Conservation (phyloP, 1,140 invertebrate genomes). For the Battus philenor region DNA sequence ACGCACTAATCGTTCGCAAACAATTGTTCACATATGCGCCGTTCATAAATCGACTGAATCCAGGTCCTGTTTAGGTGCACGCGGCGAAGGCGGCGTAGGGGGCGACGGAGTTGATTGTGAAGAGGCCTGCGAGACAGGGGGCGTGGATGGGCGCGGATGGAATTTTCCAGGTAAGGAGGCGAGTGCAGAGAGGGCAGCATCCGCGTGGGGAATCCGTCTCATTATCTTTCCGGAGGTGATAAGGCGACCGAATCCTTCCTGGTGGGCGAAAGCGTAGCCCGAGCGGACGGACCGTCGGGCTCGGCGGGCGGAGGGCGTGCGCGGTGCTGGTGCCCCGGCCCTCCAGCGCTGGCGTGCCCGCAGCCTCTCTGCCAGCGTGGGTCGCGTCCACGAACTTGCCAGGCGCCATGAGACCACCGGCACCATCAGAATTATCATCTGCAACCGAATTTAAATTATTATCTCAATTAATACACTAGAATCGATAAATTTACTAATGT, state of each 20-base stretch:
- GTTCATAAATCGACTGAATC: slow-evolving; percentile 61
- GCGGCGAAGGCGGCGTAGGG: slow-evolving; percentile 30
- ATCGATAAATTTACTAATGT: no score
- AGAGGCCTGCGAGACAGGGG: slow-evolving; percentile 26
- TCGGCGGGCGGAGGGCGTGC: slow-evolving; percentile 90
- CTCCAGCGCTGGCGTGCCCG: slow-evolving; percentile 80
- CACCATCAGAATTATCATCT: slow-evolving; percentile 87
- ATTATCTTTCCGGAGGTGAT: slow-evolving; percentile 99
- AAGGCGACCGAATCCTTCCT: slow-evolving; percentile 97
- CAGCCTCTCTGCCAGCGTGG: slow-evolving; percentile 94
- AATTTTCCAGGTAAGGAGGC: slow-evolving; percentile 62
- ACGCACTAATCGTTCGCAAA: neutral
- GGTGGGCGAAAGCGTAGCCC: slow-evolving; percentile 98
- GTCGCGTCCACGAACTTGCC: slow-evolving; percentile 91
- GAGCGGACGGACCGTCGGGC: slow-evolving; percentile 93
- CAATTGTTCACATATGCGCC: slow-evolving; percentile 1
- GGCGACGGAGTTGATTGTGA: slow-evolving; percentile 22
- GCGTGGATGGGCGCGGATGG: slow-evolving; percentile 44
- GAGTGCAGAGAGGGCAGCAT: slow-evolving; percentile 74
- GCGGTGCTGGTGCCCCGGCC: slow-evolving; percentile 83
- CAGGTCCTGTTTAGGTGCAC: slow-evolving; percentile 60
- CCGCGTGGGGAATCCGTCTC: slow-evolving; percentile 85
- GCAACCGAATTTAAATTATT: no score
- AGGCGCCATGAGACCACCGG: slow-evolving; percentile 97
- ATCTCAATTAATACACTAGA: no score